Evolutionary conservation across 1,140 invertebrate species (phyloP).

Genomic region (Cardiocondyla obscurior): DNA sequence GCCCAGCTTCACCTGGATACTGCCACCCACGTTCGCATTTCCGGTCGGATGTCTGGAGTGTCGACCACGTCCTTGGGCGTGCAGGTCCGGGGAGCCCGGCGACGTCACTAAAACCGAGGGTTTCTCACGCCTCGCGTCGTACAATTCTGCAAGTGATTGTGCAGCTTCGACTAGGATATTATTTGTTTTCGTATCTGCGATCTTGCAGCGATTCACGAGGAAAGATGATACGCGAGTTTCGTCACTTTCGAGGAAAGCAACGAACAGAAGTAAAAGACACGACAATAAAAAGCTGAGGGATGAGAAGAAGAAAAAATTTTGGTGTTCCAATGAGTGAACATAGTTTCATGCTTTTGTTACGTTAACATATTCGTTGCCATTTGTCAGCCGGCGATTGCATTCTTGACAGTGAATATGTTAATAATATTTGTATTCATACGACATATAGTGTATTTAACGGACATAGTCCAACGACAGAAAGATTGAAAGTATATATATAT

Average conservation of each 20-base stretch:
- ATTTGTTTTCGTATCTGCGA: slow-evolving; percentile 27
- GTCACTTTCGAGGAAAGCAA: background rate
- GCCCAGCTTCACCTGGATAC: slow-evolving; percentile 91
- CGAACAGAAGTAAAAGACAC: background rate
- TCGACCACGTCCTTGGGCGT: slow-evolving; percentile 83
- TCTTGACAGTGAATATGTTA: background rate
- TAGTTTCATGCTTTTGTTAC: background rate
- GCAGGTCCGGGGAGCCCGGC: slow-evolving; percentile 92
- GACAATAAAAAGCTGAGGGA: background rate
- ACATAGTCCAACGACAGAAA: background rate
- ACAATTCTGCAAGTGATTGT: slow-evolving; percentile 85
- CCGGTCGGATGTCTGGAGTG: slow-evolving; percentile 83
- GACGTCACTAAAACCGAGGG: slow-evolving; percentile 94
- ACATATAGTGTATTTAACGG: no score
- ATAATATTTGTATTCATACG: background rate
- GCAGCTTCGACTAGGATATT: slow-evolving; percentile 51
- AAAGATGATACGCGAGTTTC: background rate
- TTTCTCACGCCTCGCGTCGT: slow-evolving; percentile 88
- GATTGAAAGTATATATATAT: background rate
- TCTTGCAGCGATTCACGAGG: slow-evolving; percentile 27
- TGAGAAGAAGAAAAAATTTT: background rate
- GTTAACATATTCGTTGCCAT: slow-evolving; percentile 14
- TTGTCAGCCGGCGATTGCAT: background rate
- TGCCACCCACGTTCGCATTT: slow-evolving; percentile 87
- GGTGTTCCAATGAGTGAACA: background rate